These are phyloP conservation scores for Hyppa rectilinea DNA, from an alignment of 2,888 invertebrate genomes.

Conservation along the genomic window DNA sequence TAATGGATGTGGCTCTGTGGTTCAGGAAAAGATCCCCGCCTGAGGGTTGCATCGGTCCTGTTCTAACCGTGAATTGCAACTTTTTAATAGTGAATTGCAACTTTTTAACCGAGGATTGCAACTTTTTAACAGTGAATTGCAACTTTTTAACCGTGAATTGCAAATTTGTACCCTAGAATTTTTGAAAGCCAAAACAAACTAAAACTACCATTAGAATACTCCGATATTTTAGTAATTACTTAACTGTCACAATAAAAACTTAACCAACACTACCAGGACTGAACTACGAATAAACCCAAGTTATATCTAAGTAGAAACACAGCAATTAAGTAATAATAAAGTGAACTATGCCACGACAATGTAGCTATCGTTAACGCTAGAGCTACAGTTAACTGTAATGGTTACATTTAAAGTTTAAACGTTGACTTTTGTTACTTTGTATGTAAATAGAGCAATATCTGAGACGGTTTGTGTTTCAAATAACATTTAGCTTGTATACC, in stretches of 20 bases:
- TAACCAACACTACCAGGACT: slow-evolving; percentile 9
- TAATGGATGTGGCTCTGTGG: too few species aligned
- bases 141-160: not conserved
- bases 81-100: not conserved
- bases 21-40: too few species aligned
- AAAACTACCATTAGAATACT: not conserved
- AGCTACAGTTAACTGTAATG: slow-evolving; percentile 59
- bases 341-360: slow-evolving; percentile 56
- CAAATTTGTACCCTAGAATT: not conserved
- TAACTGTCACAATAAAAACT: slow-evolving; percentile 28
- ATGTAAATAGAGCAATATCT: slow-evolving; percentile 41
- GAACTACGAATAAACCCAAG: slow-evolving; percentile 36
- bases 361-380: slow-evolving; percentile 56
- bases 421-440: slow-evolving; percentile 50
- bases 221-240: slow-evolving; percentile 8
- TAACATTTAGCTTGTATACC: not conserved
- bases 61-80: not conserved
- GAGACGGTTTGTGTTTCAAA: slow-evolving; percentile 20
- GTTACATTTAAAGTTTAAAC: slow-evolving; percentile 60
- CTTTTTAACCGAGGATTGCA: too few species aligned
- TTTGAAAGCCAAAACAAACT: not conserved
- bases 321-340: slow-evolving; percentile 63
- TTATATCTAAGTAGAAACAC: slow-evolving; percentile 51
- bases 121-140: not conserved
- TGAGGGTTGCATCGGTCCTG: too few species aligned